These are phyloP conservation scores for Rhinichthys klamathensis DNA, from an alignment of 2,113 vertebrate species.

Conservation along the genomic window DNA sequence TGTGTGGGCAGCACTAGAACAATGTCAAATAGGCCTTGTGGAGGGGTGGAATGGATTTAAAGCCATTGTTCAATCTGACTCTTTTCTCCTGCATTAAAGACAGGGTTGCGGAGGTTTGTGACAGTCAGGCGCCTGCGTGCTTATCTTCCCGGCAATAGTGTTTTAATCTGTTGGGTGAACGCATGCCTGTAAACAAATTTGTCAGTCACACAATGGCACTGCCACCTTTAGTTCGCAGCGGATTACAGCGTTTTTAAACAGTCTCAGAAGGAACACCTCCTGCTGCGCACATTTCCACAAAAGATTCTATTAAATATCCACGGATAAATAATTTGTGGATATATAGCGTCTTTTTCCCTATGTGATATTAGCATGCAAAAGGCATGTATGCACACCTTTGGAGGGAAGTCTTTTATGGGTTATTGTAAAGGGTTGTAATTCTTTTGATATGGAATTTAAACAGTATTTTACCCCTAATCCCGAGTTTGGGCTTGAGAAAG, in stretches of 20 bases:
- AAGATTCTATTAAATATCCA: constrained; percentile 76
- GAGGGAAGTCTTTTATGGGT: neutral
- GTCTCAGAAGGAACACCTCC: constrained; percentile 58
- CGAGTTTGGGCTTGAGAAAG: constrained; percentile 14
- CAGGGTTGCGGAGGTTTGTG: constrained; percentile 64
- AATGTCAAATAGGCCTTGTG: constrained; percentile 73
- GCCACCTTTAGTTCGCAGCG: constrained; percentile 74
- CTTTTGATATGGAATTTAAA: constrained; percentile 58
- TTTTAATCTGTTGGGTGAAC: constrained; percentile 79
- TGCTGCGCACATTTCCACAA: constrained; percentile 74
- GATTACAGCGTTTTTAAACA: constrained; percentile 73
- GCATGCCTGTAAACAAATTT: constrained; percentile 78
- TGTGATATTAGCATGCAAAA: constrained; percentile 56
- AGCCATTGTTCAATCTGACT: constrained; percentile 74
- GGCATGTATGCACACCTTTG: constrained; percentile 25
- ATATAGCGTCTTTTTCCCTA: constrained; percentile 30
- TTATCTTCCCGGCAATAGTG: constrained; percentile 74
- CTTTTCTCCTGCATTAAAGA: constrained; percentile 50
- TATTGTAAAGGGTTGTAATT: constrained; percentile 52
- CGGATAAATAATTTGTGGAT: constrained; percentile 72
- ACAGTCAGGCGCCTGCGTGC: constrained; percentile 67
- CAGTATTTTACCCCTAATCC: constrained; percentile 60
- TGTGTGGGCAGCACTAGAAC: constrained; percentile 74
- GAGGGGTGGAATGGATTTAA: constrained; percentile 74
- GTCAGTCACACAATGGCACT: constrained; percentile 75